Evolutionary conservation across 35 echinoderm and acorn worm genomes (phyloP).

Genomic region (Lytechinus variegatus): DNA sequence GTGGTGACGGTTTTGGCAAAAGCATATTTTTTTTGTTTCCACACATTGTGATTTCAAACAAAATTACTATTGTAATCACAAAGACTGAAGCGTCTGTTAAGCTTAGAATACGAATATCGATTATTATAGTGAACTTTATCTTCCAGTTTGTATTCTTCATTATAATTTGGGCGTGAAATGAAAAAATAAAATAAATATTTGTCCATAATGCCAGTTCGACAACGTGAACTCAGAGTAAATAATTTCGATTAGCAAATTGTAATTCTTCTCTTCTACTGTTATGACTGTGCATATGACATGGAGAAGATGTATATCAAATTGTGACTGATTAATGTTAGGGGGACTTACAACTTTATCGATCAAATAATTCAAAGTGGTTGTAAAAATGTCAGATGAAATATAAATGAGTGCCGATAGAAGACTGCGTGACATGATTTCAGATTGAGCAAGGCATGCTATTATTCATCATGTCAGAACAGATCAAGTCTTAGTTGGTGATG

Average conservation of each 20-base stretch:
- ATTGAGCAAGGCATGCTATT: conserved; percentile 3
- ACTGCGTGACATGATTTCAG: not conserved
- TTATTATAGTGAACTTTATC: too few species aligned
- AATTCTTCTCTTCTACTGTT: not conserved
- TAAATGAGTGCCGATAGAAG: not conserved
- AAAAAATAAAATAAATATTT: not conserved
- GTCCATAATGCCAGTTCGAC: not conserved
- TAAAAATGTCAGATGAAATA: not conserved
- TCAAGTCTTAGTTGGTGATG: not conserved
- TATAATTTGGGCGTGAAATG: too few species aligned
- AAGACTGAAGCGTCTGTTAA: too few species aligned
- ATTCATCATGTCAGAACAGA: not conserved
- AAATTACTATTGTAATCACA: too few species aligned
- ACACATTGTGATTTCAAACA: too few species aligned
- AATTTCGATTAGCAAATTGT: not conserved
- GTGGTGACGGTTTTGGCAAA: too few species aligned
- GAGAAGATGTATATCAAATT: not conserved
- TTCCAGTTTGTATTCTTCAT: too few species aligned
- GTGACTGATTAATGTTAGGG: conserved; percentile 31
- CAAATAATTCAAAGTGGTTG: conserved; percentile 25
- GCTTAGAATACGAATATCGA: too few species aligned
- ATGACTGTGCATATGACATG: not conserved
- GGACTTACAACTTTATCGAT: conserved; percentile 17
- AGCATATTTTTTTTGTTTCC: too few species aligned
- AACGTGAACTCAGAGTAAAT: not conserved